Evolutionary conservation across 2,888 invertebrate species (phyloP).

Genomic region (Heliconius hortense): DNA sequence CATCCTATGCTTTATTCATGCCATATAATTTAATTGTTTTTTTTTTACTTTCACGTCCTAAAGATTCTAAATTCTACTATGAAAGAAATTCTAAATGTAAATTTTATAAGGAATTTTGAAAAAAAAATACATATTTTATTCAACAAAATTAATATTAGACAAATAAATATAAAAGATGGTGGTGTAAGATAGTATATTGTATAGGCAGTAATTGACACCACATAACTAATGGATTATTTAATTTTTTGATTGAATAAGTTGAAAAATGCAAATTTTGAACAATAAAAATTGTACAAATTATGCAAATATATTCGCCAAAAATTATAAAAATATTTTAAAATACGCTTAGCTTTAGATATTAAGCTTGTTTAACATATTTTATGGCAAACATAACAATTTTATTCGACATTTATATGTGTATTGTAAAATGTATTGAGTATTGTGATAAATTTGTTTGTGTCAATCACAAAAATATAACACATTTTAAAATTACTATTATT

Average conservation of each 20-base stretch:
- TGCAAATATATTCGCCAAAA: slow-evolving; percentile 13
- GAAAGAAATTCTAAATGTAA: background rate
- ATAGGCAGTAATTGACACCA: background rate
- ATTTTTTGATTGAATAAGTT: background rate
- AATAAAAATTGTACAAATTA: background rate
- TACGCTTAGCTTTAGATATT: slow-evolving; percentile 1
- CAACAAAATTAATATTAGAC: background rate
- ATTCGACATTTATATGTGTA: background rate
- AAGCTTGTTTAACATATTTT: background rate
- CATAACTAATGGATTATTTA: background rate
- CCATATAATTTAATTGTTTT: too few relatives aligned
- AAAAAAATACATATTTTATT: background rate
- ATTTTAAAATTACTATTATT: background rate
- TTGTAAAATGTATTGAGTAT: background rate
- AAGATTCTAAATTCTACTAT: background rate
- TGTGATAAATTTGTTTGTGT: slow-evolving; percentile 16
- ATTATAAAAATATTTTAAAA: background rate
- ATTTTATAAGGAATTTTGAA: background rate
- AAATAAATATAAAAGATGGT: background rate
- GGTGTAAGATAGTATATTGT: background rate
- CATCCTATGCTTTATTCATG: background rate
- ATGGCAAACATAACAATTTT: background rate
- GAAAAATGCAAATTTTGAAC: background rate
- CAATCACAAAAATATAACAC: background rate
- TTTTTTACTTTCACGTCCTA: too few relatives aligned